Base-by-base conservation (phyloP, 2,888 invertebrate genomes). In the Heliconius ethilla region DNA sequence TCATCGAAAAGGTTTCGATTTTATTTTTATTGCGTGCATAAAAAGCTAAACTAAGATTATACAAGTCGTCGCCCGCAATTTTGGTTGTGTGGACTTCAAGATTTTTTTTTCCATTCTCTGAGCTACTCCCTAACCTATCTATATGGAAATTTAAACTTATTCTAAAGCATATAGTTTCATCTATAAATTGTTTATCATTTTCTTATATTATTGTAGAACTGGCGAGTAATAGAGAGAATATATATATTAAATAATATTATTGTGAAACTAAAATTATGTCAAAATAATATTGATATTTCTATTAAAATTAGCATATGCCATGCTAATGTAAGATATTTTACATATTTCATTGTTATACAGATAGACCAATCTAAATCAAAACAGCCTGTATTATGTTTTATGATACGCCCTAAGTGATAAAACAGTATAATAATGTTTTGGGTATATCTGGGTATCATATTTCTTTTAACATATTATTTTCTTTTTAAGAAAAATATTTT, bases 391-490 rank as follows among this genome's bases (percentile, higher is more conserved):
- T 69, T 74, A 66, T 59, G n/a, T 25, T 45, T 67, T 62, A 73
- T 67, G 67, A 55, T 55, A 67, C 59, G 59, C 67, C 62, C 27
- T 67, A 66, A 77, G 73, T 62, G 73, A 77, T 77, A 77, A 74
- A 74, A 69, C 62, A 74, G 67, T 45, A 69, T 77, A 74, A 73
- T 77, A 73, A 77, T 74, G 67, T 74, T 11, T 65, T 45, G 63
- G 15, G 74, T 62, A 65, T 27, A 13, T 29, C 40, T 74, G 63
- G 74, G 74, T 55, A 18, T 22, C 22, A 51, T 18, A 51, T 51
- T 51, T 51, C 15, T 45, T 45, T 45, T 15, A 13, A 13, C 5
- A 15, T 3, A 15, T 45, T 4, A 45, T 15, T 45, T 45, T 40
- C 11, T 15, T 45, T 45, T 15, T 15, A 5, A 45, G 45, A 15